A percentile compares a stretch with the other conserved stretches of the same genome.
Evolutionary conservation across 2,888 invertebrate genomes (phyloP).

Genomic region (Plebejus argus): DNA sequence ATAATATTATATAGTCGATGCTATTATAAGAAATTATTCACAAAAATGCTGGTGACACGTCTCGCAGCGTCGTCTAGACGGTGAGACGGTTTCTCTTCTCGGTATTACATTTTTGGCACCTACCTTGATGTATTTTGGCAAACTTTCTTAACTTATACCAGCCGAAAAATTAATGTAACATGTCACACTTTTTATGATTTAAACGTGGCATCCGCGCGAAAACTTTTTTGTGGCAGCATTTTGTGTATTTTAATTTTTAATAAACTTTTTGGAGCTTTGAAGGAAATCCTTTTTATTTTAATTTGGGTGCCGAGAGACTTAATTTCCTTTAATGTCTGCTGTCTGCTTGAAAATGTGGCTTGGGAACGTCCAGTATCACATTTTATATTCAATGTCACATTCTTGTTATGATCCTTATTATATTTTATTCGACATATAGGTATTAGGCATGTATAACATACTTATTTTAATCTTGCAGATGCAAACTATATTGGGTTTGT

Average conservation of each 20-base stretch:
- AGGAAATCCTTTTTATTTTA: slow-evolving; percentile 8
- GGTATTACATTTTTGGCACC: slow-evolving; percentile 76
- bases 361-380: not conserved
- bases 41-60: slow-evolving; percentile 53
- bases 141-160: slow-evolving; percentile 65
- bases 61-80: slow-evolving; percentile 72
- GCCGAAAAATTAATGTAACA: slow-evolving; percentile 76
- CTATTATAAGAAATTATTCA: slow-evolving; percentile 34
- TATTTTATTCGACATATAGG: too few relatives aligned
- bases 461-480: too few relatives aligned
- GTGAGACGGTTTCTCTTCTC: slow-evolving; percentile 66
- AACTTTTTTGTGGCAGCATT: not conserved
- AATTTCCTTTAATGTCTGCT: slow-evolving; percentile 8
- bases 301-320: not conserved
- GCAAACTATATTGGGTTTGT: too few relatives aligned
- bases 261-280: not conserved
- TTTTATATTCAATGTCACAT: not conserved
- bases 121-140: slow-evolving; percentile 72
- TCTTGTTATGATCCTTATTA: not conserved
- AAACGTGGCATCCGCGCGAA: slow-evolving; percentile 26
- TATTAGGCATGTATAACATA: too few relatives aligned
- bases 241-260: not conserved
- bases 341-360: not conserved
- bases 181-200: slow-evolving; percentile 47
- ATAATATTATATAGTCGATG: slow-evolving; percentile 24